Base-by-base conservation (phyloP, 2,113 vertebrate genomes). In the Muscicapa adusta region DNA sequence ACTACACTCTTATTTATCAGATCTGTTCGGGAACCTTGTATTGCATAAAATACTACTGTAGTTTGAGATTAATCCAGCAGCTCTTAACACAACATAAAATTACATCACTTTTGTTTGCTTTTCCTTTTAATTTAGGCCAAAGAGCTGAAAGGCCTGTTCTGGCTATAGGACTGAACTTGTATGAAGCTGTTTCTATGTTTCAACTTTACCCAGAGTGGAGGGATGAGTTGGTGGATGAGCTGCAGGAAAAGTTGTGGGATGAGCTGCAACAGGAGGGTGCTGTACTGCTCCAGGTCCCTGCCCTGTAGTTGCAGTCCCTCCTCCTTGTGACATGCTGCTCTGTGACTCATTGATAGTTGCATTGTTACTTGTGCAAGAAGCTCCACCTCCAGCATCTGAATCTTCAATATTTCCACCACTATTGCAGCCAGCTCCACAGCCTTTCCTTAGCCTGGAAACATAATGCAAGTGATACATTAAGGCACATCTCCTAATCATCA, bases 331-430 rank as follows among this genome's bases (percentile, higher is more conserved):
- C 67, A 98, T 58, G 4, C 97, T 98, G 98, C 98, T 98, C 92
- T 99, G 99, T 19, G 98, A 98, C 48, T 99, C 99, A 70, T 98
- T 98, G 91, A 97, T 98, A 31, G 97, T 97, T 86, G 98, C 98
- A 45, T 98, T 99, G 91, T 98, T 99, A 88, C 98, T 99, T 81
- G 98, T 98, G 81, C 98, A 98, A 82, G 99, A 99, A 97, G 98
- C 90, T 34, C 98, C 99, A 36, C 98, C 98, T 95, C 98, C 99
- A 10, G 98, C 98, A 79, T 99, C 99, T 3, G 98, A 98, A 93
- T 99, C 99, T 98, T 99, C 99, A 22, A 99, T 99, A 67, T 99
- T 99, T 85, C 99, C 99, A 12, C 99, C 99, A 6, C 99, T 99
- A 98, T 99, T 99, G 93, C 99, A 99, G 38, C 99, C 99, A 17